Evolutionary conservation across 2,888 invertebrate species (phyloP).

Genomic region (Tetrapedia diversipes): DNA sequence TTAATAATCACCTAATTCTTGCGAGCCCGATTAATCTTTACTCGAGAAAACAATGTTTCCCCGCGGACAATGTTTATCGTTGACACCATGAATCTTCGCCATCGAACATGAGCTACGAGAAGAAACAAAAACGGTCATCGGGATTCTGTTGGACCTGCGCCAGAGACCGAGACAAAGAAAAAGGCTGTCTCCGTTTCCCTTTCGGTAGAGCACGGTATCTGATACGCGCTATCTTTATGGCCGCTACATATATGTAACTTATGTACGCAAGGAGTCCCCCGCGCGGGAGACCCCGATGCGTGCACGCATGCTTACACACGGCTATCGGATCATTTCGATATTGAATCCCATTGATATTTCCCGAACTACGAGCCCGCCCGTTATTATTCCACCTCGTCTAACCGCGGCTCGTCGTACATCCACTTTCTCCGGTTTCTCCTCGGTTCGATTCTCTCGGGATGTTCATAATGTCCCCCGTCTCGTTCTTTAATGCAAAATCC

Average conservation of each 20-base stretch:
- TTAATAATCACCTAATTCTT: too few relatives aligned
- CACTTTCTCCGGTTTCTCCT: slow-evolving; percentile 35
- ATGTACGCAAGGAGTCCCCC: slow-evolving; percentile 42
- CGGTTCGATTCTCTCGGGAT: slow-evolving; percentile 29
- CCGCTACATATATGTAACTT: slow-evolving; percentile 65
- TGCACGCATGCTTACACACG: slow-evolving; percentile 66
- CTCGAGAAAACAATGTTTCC: too few relatives aligned
- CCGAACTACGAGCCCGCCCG: slow-evolving; percentile 53
- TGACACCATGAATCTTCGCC: not conserved
- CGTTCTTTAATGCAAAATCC: slow-evolving; percentile 11
- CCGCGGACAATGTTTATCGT: too few relatives aligned
- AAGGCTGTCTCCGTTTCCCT: slow-evolving; percentile 34
- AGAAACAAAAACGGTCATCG: slow-evolving; percentile 29
- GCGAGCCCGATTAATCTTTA: too few relatives aligned
- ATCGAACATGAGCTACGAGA: slow-evolving; percentile 12
- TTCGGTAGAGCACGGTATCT: slow-evolving; percentile 61
- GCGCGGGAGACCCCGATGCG: slow-evolving; percentile 36
- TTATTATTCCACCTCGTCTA: slow-evolving; percentile 64
- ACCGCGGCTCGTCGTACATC: slow-evolving; percentile 46
- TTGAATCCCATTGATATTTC: slow-evolving; percentile 74
- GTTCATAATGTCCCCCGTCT: slow-evolving; percentile 22
- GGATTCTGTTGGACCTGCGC: slow-evolving; percentile 39
- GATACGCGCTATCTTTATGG: slow-evolving; percentile 77
- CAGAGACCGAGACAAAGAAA: slow-evolving; percentile 34
- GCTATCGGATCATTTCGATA: slow-evolving; percentile 76